Conservation (phyloP, 2,113 vertebrate genomes). For the Dolichallabes microphthalmus region DNA sequence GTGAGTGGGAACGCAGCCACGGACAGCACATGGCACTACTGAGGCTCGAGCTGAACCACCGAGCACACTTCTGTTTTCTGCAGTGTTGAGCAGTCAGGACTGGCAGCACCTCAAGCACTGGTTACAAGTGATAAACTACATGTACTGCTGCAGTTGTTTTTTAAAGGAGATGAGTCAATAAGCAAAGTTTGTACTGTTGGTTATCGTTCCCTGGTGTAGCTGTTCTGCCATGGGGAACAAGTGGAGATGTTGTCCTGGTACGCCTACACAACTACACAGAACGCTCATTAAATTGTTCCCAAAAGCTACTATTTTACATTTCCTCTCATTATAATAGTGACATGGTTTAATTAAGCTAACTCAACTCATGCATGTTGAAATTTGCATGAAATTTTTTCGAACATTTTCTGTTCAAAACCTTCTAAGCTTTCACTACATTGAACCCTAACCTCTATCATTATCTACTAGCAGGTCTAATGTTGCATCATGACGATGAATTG, state of each 20-base stretch:
- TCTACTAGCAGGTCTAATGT: neutral
- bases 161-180: neutral
- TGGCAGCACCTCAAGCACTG: neutral
- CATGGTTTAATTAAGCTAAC: neutral
- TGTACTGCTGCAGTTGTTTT: slow-evolving; percentile 13
- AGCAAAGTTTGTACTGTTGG: neutral
- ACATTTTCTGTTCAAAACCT: neutral
- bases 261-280: neutral
- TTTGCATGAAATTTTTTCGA: too few relatives aligned
- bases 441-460: neutral
- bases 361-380: neutral
- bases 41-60: slow-evolving; percentile 14
- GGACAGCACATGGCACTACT: slow-evolving; percentile 20
- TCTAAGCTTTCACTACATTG: neutral
- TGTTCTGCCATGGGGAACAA: neutral
- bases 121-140: slow-evolving; percentile 4
- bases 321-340: neutral
- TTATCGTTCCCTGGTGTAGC: neutral
- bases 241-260: neutral
- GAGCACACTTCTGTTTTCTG: slow-evolving; percentile 26
- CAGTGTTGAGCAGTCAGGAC: slow-evolving; percentile 4
- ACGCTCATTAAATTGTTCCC: neutral
- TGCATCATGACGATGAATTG: neutral
- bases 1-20: slow-evolving; percentile 28
- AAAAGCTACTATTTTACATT: neutral